Percentiles rank a stretch among this genome's conserved stretches.
phyloP scores from a whole-genome alignment of 2,797 vertebrate genomes.

The Moxostoma hubbsi region DNA sequence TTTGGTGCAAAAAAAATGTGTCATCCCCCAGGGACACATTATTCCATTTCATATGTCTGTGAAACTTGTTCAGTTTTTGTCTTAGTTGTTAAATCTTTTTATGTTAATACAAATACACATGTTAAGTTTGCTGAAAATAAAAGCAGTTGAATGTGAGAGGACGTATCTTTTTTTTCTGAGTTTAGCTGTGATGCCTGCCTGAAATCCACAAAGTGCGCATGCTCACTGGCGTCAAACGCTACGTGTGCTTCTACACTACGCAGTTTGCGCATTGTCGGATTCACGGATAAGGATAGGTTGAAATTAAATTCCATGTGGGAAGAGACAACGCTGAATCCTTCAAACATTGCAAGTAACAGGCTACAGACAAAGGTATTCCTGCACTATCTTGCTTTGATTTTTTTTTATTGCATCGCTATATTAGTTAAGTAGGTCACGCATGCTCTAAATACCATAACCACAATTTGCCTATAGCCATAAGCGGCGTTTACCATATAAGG shows the following conservation, averaged over 20 bases:
- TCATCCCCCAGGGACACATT: too few relatives aligned
- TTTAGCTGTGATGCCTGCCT: neutral
- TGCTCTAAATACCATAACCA: neutral
- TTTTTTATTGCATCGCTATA: neutral
- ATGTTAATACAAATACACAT: too few relatives aligned
- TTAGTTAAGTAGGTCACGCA: constrained; percentile 46
- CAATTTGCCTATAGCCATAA: neutral
- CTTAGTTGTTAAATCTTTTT: too few relatives aligned
- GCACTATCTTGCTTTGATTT: neutral
- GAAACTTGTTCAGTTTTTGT: neutral
- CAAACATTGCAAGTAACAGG: neutral
- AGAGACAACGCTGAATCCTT: constrained; percentile 1
- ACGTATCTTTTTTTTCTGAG: neutral
- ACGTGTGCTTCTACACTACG: neutral
- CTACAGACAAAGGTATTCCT: neutral
- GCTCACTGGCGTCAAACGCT: neutral
- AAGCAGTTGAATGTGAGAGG: too few relatives aligned
- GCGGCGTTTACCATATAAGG: constrained; percentile 67
- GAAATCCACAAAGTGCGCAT: constrained; percentile 4
- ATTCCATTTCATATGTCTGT: too few relatives aligned
- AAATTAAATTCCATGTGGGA: neutral
- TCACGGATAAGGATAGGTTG: constrained; percentile 34
- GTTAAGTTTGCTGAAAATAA: too few relatives aligned
- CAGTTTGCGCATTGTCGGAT: constrained; percentile 32
- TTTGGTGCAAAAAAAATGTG: too few relatives aligned